Evolutionary conservation across 2,797 vertebrate genomes (phyloP), one percentile per base, ranked within the genome.

Genomic region (Pantherophis alleghaniensis): DNA sequence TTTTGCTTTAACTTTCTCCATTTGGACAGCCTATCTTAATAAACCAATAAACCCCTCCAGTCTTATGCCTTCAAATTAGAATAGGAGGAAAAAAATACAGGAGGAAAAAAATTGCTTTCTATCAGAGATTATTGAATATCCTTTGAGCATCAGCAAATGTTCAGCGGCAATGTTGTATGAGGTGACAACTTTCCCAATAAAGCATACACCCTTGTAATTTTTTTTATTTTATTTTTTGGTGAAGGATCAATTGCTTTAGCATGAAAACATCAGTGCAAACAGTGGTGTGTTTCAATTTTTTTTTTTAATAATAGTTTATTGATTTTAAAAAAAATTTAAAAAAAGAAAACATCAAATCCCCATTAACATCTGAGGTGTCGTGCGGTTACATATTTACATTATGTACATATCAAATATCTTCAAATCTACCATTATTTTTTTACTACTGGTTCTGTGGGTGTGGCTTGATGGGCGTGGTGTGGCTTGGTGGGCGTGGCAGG

Each of bases 211-310:
- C 22, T 13, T 56, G 55, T 20, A 74, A 16, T 69, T n/a, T 24
- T 32, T 24, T 24, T 60, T 24, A 24, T 61, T 9, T 56, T 56
- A 13, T 56, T 22, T 69, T 18, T 69, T 16, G 7, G 79, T 26
- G 55, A 5, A 18, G 28, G 6, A 55, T 6, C 14, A 59, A 3
- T 91, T 66, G 42, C 32, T 94, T 86, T 90, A 91, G 59, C 91
- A 91, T 79, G 60, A 86, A 28, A 26, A 93, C 32, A 57, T 79
- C 93, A 94, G 69, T 94, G 74, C 5, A 51, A 51, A 51, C 47
- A 51, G 47, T 51, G 47, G 6, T 51, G 47, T 1, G 47, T 51
- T 51, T 51, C 47, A 51, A 51, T 37, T 37, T 37, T 37, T 37
- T 37, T 37, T 37, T 37, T 37, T 37, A 37, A 32, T 1, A 37